Evolutionary conservation across 2,797 vertebrate species (phyloP).

Genomic region (Pogoniulus pusillus): DNA sequence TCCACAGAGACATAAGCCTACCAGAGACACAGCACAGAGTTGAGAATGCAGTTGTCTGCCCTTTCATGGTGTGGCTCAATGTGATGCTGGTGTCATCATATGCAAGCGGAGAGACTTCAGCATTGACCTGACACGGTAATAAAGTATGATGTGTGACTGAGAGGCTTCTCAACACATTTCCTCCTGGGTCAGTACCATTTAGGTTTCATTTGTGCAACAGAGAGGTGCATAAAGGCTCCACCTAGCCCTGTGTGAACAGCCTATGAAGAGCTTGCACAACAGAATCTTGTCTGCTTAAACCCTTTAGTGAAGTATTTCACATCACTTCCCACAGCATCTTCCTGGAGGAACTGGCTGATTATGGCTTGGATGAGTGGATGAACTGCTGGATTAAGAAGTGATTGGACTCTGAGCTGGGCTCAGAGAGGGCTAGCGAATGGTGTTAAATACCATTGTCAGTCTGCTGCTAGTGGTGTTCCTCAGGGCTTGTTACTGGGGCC

Average conservation of each 20-base stretch:
- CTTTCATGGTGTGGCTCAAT: accelerated
- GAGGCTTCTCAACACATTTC: not conserved
- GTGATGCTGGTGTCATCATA: accelerated
- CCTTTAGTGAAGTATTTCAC: no score
- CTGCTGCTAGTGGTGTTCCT: no score
- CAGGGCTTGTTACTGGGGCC: no score
- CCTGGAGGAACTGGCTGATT: no score
- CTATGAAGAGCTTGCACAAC: not conserved
- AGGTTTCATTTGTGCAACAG: not conserved
- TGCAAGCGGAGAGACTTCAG: not conserved
- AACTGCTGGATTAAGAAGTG: no score
- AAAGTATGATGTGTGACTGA: accelerated
- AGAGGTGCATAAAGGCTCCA: no score
- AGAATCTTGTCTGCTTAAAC: not conserved
- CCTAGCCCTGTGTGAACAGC: not conserved
- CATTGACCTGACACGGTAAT: not conserved
- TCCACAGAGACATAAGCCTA: not conserved
- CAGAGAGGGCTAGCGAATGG: no score
- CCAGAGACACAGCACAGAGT: not conserved
- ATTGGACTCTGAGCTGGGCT: no score
- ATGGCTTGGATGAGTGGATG: no score
- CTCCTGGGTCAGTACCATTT: not conserved
- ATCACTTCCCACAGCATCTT: no score
- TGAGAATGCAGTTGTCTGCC: not conserved
- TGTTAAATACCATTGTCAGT: no score